Evolutionary conservation across 1,140 invertebrate genomes (phyloP).

Genomic region (Schmidtea mediterranea): DNA sequence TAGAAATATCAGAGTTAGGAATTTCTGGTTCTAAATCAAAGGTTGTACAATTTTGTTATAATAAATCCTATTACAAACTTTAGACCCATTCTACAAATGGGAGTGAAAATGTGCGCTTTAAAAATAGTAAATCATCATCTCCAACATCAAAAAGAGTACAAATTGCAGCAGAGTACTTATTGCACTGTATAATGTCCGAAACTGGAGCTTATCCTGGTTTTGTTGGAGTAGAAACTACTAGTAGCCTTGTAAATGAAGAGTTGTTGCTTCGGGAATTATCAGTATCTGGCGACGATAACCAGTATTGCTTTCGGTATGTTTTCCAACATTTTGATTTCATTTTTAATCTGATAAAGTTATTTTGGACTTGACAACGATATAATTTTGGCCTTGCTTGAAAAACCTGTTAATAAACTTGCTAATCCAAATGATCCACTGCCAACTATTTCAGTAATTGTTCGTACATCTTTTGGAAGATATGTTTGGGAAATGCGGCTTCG

Average conservation of each 20-base stretch:
- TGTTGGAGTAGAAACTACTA: not conserved
- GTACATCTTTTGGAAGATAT: slow-evolving; percentile 65
- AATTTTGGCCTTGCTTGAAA: slow-evolving; percentile 60
- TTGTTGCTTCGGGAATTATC: not conserved
- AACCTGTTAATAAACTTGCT: slow-evolving; percentile 40
- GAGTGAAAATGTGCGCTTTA: no score
- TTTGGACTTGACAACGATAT: slow-evolving; percentile 64
- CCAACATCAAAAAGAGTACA: no score
- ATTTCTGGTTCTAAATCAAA: slow-evolving; percentile 69
- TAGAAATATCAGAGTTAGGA: slow-evolving; percentile 84
- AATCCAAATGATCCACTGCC: slow-evolving; percentile 30
- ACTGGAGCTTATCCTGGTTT: slow-evolving; percentile 15
- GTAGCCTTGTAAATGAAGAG: not conserved
- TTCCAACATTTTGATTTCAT: no score
- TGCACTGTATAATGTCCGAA: no score
- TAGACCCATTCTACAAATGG: no score
- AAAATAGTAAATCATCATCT: no score
- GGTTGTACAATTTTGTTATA: slow-evolving; percentile 16
- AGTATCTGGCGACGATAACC: not conserved
- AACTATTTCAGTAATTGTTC: slow-evolving; percentile 43
- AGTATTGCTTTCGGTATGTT: no score
- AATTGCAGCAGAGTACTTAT: no score
- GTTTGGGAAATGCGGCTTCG: slow-evolving; percentile 69
- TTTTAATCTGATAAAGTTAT: slow-evolving; percentile 35
- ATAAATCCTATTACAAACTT: no score